Evolutionary conservation across 1,140 invertebrate genomes (phyloP).

Genomic region (Zaprionus kolodkinae): DNA sequence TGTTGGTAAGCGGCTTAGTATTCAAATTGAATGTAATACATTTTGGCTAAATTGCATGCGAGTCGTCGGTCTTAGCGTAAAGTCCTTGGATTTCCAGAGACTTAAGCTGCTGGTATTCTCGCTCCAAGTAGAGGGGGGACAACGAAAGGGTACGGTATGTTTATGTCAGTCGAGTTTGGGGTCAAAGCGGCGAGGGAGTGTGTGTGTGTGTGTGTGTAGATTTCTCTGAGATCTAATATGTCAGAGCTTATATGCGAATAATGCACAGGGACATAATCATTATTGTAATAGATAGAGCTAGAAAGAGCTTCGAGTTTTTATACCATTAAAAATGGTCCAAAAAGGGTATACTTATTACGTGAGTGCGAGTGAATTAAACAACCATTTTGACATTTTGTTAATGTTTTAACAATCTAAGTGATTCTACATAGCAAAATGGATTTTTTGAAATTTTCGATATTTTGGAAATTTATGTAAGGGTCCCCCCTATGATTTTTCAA

Average conservation of each 20-base stretch:
- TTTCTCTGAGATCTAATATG: conserved; percentile 29
- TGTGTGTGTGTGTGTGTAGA: background rate
- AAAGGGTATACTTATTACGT: too few relatives aligned
- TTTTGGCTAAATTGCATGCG: conserved; percentile 80
- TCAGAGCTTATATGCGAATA: conserved; percentile 38
- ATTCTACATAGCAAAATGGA: too few relatives aligned
- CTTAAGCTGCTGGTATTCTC: conserved; percentile 69
- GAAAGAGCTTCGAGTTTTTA: too few relatives aligned
- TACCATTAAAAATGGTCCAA: too few relatives aligned
- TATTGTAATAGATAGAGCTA: conserved; percentile 7
- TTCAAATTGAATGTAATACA: conserved; percentile 83
- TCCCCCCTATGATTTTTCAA: too few relatives aligned
- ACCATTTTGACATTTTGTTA: too few relatives aligned
- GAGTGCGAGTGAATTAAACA: too few relatives aligned
- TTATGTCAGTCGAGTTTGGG: conserved; percentile 35
- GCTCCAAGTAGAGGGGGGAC: background rate
- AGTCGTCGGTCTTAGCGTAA: conserved; percentile 69
- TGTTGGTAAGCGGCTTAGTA: conserved; percentile 83
- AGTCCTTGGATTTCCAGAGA: conserved; percentile 64
- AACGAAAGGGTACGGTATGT: conserved; percentile 31
- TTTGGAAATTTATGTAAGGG: too few relatives aligned
- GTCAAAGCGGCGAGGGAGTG: background rate
- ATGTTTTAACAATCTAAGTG: too few relatives aligned
- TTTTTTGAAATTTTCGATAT: too few relatives aligned
- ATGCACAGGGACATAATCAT: conserved; percentile 25